Evolutionary conservation across 2,797 vertebrate genomes (phyloP), one percentile per base, ranked within the genome.

Genomic region (Diglossa cyanea): DNA sequence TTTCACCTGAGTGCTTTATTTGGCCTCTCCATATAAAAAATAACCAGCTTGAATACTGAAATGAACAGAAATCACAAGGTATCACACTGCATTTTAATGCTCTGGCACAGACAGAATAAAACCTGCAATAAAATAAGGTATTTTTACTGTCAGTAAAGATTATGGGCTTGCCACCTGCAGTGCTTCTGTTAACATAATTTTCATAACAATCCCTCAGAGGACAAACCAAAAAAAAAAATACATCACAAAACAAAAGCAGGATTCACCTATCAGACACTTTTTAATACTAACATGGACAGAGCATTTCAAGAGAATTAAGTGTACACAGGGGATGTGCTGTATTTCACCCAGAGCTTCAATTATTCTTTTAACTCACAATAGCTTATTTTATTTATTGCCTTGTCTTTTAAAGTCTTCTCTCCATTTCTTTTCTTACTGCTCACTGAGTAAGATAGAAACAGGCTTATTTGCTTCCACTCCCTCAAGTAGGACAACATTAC

Each of bases 31-130:
- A 4, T 67, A 18, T 28, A 53, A 77, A 88, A 67, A 44, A 47
- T n/a, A 35, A 85, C 0, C 1, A 93, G 35, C n/a, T 42, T 17
- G 3, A 87, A 42, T 62, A 62, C 47, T 35, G 61, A 75, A 86
- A 67, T 80, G 71, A 92, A 75, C 47, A 91, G 88, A 92, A 93
- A 88, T 75, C 86, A 91, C 51, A 67, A 76, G 51, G 51, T 57
- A 94, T 81, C 84, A 77, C 54, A 44, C 3, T 67, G 65, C 39
- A 67, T 86, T 93, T 91, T 83, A 89, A 93, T 71, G 42, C 8
- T 72, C 31, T 68, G 31, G 28, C 65, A 90, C 39, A 48, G 62
- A 53, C 45, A 65, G 58, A 83, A 58, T 28, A 93, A 94, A 87
- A 68, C 18, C 50, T 83, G 77, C 67, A 79, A 63, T 77, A 57